A percentile compares a stretch with the other conserved stretches of the same genome.
phyloP scores from a whole-genome alignment of 2,888 invertebrate species.

The Acheta domesticus region DNA sequence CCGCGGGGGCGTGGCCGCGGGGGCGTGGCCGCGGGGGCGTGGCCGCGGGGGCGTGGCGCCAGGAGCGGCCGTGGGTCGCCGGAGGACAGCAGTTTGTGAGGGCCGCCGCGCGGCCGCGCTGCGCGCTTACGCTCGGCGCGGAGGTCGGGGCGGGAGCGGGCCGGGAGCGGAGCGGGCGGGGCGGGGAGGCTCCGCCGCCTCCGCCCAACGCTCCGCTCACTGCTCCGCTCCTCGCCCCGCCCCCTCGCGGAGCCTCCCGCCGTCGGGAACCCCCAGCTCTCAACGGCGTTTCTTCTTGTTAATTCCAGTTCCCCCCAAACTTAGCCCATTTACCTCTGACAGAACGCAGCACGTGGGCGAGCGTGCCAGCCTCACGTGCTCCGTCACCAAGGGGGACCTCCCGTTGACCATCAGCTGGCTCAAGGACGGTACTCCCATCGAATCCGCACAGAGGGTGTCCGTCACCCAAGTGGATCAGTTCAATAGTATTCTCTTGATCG shows the following conservation, averaged over 20 bases:
- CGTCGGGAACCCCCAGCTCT: neutral
- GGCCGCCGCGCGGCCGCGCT: no score
- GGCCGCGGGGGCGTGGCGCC: no score
- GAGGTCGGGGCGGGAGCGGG: neutral
- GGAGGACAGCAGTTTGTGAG: no score
- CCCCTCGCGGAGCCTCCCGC: neutral
- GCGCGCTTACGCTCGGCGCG: no score
- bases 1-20: no score
- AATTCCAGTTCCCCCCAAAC: slow-evolving; percentile 71
- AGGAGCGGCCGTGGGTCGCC: no score
- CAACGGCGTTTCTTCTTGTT: slow-evolving; percentile 35
- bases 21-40: no score
- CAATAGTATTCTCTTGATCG: slow-evolving; percentile 74
- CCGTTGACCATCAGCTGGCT: slow-evolving; percentile 74
- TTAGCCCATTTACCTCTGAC: slow-evolving; percentile 68
- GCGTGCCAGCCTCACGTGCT: slow-evolving; percentile 69
- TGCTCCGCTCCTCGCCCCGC: neutral
- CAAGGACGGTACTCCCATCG: slow-evolving; percentile 66
- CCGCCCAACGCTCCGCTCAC: neutral
- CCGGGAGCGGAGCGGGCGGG: neutral
- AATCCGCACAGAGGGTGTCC: slow-evolving; percentile 60
- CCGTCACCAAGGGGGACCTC: slow-evolving; percentile 71
- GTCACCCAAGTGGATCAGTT: slow-evolving; percentile 72
- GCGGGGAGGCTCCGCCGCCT: neutral
- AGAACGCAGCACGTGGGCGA: slow-evolving; percentile 69